Conservation (phyloP, 2,797 vertebrate species). For the Neosilurus hyrtlii region DNA sequence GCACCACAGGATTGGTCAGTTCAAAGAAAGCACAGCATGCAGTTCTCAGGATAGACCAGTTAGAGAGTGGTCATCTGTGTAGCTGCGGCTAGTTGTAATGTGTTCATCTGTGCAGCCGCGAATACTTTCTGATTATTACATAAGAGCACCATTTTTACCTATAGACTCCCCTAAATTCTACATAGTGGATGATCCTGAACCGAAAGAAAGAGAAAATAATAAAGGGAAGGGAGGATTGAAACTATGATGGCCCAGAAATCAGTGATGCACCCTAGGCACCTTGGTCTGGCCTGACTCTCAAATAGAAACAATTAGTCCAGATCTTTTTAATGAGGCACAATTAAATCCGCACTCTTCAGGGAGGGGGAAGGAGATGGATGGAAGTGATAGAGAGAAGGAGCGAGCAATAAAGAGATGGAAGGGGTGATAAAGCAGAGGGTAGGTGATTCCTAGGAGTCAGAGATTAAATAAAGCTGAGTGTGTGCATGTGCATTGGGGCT, state of each 20-base stretch:
- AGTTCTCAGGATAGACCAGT: too few relatives aligned
- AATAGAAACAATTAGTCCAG: constrained; percentile 87
- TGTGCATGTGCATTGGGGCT: constrained; percentile 26
- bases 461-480: constrained; percentile 42
- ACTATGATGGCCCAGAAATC: constrained; percentile 76
- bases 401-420: constrained; percentile 58
- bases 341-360: constrained; percentile 72
- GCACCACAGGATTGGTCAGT: too few relatives aligned
- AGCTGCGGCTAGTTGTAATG: too few relatives aligned
- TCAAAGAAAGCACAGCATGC: too few relatives aligned
- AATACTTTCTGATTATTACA: too few relatives aligned
- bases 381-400: constrained; percentile 60
- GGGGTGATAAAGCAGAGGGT: constrained; percentile 58
- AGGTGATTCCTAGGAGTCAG: constrained; percentile 54
- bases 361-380: constrained; percentile 57
- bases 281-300: constrained; percentile 71
- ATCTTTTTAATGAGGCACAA: constrained; percentile 76
- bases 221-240: constrained; percentile 19
- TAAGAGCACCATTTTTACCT: too few relatives aligned
- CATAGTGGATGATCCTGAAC: background rate
- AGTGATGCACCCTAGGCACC: constrained; percentile 63
- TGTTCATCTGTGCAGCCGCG: too few relatives aligned
- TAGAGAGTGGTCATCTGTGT: too few relatives aligned
- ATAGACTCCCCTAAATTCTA: too few relatives aligned
- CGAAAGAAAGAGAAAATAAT: background rate